Base-by-base conservation (phyloP, 35 echinoderm and acorn worm genomes). In the Antedon bifida region DNA sequence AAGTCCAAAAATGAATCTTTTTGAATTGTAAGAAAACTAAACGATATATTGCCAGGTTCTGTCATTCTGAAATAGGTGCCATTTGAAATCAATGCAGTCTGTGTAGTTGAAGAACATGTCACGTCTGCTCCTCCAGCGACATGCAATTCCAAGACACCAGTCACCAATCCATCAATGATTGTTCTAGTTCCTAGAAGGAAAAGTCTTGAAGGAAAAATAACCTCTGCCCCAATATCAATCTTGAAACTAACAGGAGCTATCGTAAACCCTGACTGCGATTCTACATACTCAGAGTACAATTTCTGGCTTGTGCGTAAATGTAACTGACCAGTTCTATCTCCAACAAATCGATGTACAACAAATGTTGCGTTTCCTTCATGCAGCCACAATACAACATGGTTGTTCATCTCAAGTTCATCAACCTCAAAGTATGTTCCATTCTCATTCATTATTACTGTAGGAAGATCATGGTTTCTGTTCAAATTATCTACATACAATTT, bases 381-480 rank as follows among this genome's bases (percentile, higher is more conserved):
- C 29, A 96, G 55, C 92, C 92, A 96, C 13, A 96, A 42, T 29
- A 89, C 87, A 31, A 96, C 92, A 96, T 91, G 86, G 36, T 96
- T 96, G 31, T 87, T 85, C 5, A 89, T 88, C 77, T 96, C 92
- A 32, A 96, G 55, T 45, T 96, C 92, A 77, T 96, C 92, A 46
- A 96, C 75, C 76, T 90, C 92, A 42, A 78, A 77, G 35, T 73
- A 55, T 3, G 88, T 96, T 23, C 88, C 86, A 74, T 88, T 80
- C 34, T 96, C 92, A 86, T 96, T 91, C 83, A 91, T 88, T 26
- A 96, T 96, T 14, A 96, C 74, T 0, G 92, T 96, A 23, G 92
- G 88, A 0, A 96, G 75, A 0, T 79, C 29, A 46, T 96, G 46
- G 32, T 96, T 96, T 23, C 92, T 82, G 64, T 96, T 96, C 17